Percentiles rank a stretch among this genome's conserved stretches.
Evolutionary conservation across 2,888 invertebrate species (phyloP).

Genomic region (Mesorhabditis spiculigera): DNA sequence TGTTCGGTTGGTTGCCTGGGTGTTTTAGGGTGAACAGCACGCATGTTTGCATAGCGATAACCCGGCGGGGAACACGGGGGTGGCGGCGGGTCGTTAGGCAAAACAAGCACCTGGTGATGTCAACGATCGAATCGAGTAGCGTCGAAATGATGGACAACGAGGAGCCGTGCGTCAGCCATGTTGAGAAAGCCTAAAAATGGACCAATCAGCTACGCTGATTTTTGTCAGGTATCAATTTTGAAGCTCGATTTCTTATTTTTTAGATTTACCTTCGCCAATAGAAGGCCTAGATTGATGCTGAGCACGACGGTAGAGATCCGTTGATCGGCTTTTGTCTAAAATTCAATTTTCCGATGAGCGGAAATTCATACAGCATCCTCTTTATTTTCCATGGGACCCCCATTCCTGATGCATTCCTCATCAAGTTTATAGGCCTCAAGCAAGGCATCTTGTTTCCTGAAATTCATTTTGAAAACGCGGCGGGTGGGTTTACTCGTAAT

Average conservation of each 20-base stretch:
- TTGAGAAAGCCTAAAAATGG: conserved; percentile 10
- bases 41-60: too few species aligned
- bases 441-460: background rate
- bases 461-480: background rate
- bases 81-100: too few species aligned
- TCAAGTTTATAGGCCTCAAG: background rate
- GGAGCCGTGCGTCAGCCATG: conserved; percentile 19
- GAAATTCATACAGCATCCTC: background rate
- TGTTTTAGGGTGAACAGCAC: too few species aligned
- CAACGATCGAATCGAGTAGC: conserved; percentile 24
- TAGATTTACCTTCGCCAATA: conserved; percentile 16
- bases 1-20: too few species aligned
- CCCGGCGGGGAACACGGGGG: too few species aligned
- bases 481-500: background rate
- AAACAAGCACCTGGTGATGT: conserved; percentile 20
- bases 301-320: conserved; percentile 20
- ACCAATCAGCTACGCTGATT: background rate
- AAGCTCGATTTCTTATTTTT: background rate
- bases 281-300: conserved; percentile 15
- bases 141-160: conserved; percentile 26
- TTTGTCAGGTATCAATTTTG: too few species aligned
- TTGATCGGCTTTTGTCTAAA: conserved; percentile 19
- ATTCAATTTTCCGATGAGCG: background rate
- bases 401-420: conserved; percentile 1
- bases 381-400: background rate